Evolutionary conservation across 2,113 vertebrate genomes (phyloP).

Genomic region (Riparia riparia): DNA sequence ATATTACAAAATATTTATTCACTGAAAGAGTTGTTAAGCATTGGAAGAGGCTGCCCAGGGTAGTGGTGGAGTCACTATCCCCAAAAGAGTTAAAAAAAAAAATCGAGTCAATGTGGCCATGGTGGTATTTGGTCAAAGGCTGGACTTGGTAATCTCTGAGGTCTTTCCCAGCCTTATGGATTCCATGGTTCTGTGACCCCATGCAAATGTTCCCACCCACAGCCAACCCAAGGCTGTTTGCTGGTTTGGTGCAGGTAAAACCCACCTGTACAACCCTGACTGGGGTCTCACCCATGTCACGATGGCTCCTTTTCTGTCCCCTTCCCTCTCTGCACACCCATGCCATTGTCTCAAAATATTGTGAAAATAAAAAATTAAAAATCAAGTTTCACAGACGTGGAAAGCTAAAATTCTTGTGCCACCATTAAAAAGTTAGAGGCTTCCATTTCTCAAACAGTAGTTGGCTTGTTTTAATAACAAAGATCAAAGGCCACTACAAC

Average conservation of each 20-base stretch:
- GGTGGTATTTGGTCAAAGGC: not conserved
- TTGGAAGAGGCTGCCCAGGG: not conserved
- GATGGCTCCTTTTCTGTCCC: not conserved
- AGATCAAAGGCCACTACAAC: not conserved
- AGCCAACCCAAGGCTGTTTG: not conserved
- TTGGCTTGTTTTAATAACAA: not conserved
- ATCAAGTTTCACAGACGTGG: not conserved
- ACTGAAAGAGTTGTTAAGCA: not conserved
- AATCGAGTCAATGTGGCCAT: accelerated
- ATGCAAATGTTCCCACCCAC: not conserved
- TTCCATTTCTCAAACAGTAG: not conserved
- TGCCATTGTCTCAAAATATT: not conserved
- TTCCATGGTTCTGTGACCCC: not conserved
- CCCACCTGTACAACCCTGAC: accelerated
- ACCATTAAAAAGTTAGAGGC: not conserved
- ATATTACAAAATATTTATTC: not conserved
- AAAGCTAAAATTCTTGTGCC: not conserved
- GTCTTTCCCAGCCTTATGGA: not conserved
- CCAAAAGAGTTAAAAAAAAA: not conserved
- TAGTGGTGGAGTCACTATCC: not conserved
- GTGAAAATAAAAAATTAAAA: not conserved
- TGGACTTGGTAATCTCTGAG: not conserved
- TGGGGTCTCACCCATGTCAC: not conserved
- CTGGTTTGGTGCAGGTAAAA: not conserved
- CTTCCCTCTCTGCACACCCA: not conserved